Conservation (phyloP, 2,797 vertebrate species). For the Xiphorhynchus erythropygius region DNA sequence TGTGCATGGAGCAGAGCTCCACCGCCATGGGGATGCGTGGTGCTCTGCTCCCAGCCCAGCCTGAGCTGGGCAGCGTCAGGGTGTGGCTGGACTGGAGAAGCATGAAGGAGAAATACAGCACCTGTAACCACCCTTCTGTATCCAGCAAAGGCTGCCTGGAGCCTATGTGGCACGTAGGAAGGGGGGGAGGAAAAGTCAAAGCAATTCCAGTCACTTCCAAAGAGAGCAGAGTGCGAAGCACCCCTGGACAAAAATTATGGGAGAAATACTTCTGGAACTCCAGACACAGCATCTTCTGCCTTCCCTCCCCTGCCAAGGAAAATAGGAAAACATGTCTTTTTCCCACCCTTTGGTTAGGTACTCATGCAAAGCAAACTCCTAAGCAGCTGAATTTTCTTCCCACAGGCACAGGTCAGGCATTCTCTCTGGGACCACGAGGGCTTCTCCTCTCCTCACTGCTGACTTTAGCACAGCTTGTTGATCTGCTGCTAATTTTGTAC, state of each 20-base stretch:
- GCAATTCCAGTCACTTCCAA: not conserved
- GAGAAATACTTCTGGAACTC: not conserved
- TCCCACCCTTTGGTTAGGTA: not conserved
- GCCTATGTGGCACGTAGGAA: not conserved
- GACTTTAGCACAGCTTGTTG: conserved; percentile 8
- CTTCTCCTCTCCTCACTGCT: not conserved
- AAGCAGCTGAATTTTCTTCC: not conserved
- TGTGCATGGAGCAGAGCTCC: not conserved
- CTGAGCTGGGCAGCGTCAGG: rapidly evolving
- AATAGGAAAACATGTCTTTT: not conserved
- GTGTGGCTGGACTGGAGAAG: not conserved
- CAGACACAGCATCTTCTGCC: not conserved
- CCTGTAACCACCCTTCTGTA: not conserved
- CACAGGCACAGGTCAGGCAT: rapidly evolving
- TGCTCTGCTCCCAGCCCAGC: not conserved
- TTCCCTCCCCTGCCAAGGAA: not conserved
- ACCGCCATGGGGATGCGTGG: rapidly evolving
- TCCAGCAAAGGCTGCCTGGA: not conserved
- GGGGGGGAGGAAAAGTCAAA: not conserved
- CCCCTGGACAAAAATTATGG: not conserved
- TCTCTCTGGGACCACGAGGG: not conserved
- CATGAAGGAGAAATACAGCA: not conserved
- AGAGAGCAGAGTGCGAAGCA: not conserved
- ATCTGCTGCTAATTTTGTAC: conserved; percentile 53
- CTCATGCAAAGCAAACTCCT: not conserved